These are phyloP conservation scores for Pycnomerus fuliginosus DNA, from an alignment of 2,888 invertebrate genomes.

Conservation along the genomic window DNA sequence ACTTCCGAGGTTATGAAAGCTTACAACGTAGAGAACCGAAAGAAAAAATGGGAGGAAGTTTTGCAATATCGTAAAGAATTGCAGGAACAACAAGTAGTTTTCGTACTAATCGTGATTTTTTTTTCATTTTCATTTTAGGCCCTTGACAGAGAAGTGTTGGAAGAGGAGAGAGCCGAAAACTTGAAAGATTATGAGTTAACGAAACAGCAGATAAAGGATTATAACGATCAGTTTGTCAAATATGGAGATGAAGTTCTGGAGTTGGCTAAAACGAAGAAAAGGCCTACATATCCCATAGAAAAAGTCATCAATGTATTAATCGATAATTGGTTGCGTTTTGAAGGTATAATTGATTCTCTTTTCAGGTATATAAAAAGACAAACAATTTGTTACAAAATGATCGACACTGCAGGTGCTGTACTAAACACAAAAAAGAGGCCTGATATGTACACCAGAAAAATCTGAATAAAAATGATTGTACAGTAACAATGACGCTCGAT, in stretches of 20 bases:
- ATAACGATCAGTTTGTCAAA: slow-evolving; percentile 56
- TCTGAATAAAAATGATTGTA: no score
- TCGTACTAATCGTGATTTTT: neutral
- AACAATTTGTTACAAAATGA: slow-evolving; percentile 3
- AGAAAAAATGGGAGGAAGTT: slow-evolving; percentile 51
- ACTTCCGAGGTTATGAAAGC: slow-evolving; percentile 55
- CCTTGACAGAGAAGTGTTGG: slow-evolving; percentile 27
- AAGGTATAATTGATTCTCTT: neutral
- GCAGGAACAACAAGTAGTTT: slow-evolving; percentile 54
- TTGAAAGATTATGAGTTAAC: slow-evolving; percentile 46
- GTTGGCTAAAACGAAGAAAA: slow-evolving; percentile 51
- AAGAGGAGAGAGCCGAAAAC: slow-evolving; percentile 46
- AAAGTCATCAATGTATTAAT: slow-evolving; percentile 44
- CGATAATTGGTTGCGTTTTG: neutral
- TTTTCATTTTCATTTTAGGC: slow-evolving; percentile 28
- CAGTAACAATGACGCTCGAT: no score
- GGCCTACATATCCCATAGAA: slow-evolving; percentile 54
- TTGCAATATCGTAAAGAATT: slow-evolving; percentile 54
- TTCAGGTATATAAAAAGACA: slow-evolving; percentile 8
- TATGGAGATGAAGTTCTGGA: slow-evolving; percentile 55
- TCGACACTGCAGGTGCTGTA: slow-evolving; percentile 1
- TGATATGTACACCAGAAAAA: no score
- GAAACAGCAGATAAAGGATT: slow-evolving; percentile 55
- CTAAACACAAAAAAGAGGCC: no score
- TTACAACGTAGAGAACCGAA: slow-evolving; percentile 50